These are phyloP conservation scores for Polymixis lichenea DNA, from an alignment of 2,888 invertebrate species.

Conservation along the genomic window DNA sequence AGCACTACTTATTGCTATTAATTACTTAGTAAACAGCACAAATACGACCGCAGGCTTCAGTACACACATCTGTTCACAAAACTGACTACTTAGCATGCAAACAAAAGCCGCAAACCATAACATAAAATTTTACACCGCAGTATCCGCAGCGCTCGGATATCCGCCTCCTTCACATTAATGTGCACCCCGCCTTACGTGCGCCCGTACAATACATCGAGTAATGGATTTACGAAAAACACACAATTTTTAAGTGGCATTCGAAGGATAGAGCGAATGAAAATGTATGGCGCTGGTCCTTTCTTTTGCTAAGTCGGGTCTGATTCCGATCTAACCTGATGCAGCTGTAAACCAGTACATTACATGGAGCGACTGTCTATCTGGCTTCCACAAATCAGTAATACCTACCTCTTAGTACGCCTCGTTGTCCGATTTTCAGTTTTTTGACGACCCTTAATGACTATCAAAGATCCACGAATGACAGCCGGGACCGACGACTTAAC, in stretches of 20 bases:
- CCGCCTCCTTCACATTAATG: constrained; percentile 20
- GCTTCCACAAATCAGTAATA: no score
- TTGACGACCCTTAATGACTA: no score
- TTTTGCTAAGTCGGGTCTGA: no score
- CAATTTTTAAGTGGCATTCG: constrained; percentile 5
- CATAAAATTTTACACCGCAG: constrained; percentile 28
- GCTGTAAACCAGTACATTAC: no score
- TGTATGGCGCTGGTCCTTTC: no score
- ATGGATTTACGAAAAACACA: constrained; percentile 14
- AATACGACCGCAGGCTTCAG: not conserved
- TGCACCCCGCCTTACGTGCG: constrained; percentile 10
- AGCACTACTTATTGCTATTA: not conserved
- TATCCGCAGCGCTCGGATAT: constrained; percentile 34
- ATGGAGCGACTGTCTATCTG: no score
- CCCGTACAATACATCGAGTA: not conserved
- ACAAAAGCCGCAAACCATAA: constrained; percentile 26
- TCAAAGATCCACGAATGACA: no score
- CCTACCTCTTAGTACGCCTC: no score
- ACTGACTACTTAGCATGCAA: constrained; percentile 35
- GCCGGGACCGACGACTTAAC: no score
- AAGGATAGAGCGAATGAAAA: not conserved
- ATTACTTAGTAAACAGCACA: not conserved
- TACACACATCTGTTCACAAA: constrained; percentile 3
- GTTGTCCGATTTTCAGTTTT: no score
- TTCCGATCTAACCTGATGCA: no score